Conservation (phyloP, 2,888 invertebrate species). For the Parnassius smintheus region DNA sequence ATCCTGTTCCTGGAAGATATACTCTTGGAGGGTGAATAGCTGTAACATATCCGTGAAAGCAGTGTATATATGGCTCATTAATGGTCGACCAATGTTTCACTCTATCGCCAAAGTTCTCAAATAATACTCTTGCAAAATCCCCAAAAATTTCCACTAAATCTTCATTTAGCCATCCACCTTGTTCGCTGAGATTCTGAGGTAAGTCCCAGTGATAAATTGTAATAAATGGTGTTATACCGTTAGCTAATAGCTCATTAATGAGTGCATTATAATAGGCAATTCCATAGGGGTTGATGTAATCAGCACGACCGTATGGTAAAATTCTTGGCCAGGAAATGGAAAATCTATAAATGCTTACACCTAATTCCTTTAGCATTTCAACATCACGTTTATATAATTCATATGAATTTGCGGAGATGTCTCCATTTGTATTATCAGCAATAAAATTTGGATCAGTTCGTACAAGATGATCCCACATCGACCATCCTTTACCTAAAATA, state of each 20-base stretch:
- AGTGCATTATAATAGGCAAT: conserved; percentile 83
- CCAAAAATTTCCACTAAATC: conserved; percentile 60
- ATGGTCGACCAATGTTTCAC: conserved; percentile 79
- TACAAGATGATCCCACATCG: conserved; percentile 80
- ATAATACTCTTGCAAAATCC: conserved; percentile 62
- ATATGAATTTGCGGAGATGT: conserved; percentile 79
- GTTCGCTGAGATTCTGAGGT: conserved; percentile 65
- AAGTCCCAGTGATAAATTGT: conserved; percentile 76
- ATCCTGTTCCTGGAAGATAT: conserved; percentile 55
- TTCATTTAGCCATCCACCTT: conserved; percentile 72
- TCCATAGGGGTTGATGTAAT: conserved; percentile 73
- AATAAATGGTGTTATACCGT: conserved; percentile 80
- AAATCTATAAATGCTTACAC: conserved; percentile 69
- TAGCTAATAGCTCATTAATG: conserved; percentile 79
- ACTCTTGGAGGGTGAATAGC: conserved; percentile 46
- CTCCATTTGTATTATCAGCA: conserved; percentile 73
- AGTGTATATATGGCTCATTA: conserved; percentile 70
- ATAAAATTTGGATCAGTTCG: conserved; percentile 65
- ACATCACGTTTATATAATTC: conserved; percentile 77
- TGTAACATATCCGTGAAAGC: conserved; percentile 57
- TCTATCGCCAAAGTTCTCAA: conserved; percentile 61
- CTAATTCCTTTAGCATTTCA: conserved; percentile 54
- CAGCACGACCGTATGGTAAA: conserved; percentile 74
- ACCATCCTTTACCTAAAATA: conserved; percentile 73
- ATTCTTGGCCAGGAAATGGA: conserved; percentile 83